Evolutionary conservation across 1,140 invertebrate species (phyloP), one percentile per base, ranked within the genome.

Genomic region (Campoletis sonorensis): DNA sequence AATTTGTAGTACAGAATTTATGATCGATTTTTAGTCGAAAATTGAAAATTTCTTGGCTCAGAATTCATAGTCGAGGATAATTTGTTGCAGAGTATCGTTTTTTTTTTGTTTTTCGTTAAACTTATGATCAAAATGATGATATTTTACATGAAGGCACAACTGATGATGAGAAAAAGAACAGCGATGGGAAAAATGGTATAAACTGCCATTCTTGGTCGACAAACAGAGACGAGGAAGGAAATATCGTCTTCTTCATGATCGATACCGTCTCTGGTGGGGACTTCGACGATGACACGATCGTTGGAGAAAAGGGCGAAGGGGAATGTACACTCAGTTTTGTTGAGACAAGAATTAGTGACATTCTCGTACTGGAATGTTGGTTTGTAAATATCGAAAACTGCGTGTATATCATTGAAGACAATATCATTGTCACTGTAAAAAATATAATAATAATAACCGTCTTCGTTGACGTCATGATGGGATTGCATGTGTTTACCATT

Each of bases 381-480:
- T 86, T 97, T 97, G 85, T 95, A 95, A 86, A 97, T 96, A 92
- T 96, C 95, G 90, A 97, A 97, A 82, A 96, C 93, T 15, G 95
- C 95, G 90, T 96, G 95, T 83, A 97, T 96, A 87, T 96, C 94
- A 90, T 97, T 97, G 7, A 92, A 93, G 13, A 95, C 94, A 80
- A 95, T 91, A 89, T 97, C 96, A 91, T 97, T 96, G 87, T 97
- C 96, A 85, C 95, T 96, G 86, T 96, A 97, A 91, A 97, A 97
- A 82, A 97, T 96, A 87, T 96, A 97, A 91, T 97, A 97, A 89
- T 97, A 97, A 89, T 97, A 97, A 11, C 96, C 96, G 89, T 96
- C 94, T 58, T 94, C 92, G 33, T 92, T 89, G 16, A 97, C 94
- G 83, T 96, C 93, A 87, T 97, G 96, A 72, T 93, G 92, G 13